Base-by-base conservation (phyloP, 2,113 vertebrate species). In the Nerophis ophidion region DNA sequence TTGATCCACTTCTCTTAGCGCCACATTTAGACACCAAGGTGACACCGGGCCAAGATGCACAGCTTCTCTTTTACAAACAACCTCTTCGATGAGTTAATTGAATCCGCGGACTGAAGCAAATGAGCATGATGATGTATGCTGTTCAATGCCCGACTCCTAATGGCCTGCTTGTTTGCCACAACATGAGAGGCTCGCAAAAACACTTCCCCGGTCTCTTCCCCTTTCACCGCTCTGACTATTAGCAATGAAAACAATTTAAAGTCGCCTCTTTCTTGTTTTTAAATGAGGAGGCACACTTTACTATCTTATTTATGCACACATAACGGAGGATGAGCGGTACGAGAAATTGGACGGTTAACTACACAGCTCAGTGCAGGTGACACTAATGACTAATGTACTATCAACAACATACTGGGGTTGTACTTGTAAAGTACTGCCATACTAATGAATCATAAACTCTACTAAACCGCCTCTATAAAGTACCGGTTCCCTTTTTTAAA, bases 41-140 rank as follows among this genome's bases (percentile, higher is more conserved):
- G 84, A 85, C 79, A 81, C 68, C 9, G 65, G 63, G 68, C 74
- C 76, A 76, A 66, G 71, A 77, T 34, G 57, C 61, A 72, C 68
- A 72, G 40, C 69, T 60, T 65, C 58, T 84, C 48, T 7, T 75
- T 69, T 77, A 63, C 74, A 83, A 87, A 87, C 79, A 70, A 84
- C 79, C 81, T 80, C 76, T 80, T 63, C 70, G 80, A 88, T 77
- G 71, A 83, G 71, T 80, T 89, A 72, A 88, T 88, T 84, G 76
- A 84, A 86, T 86, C 81, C 81, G 74, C 60, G 79, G 65, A 79
- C 81, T 76, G 7, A 84, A 86, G 81, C 81, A 84, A 84, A 85
- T 84, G 81, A 85, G 75, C 57, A 52, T 65, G 62, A 12, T 70
- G 74, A 81, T 66, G 79, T 73, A 77, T 86, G 75, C 34, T 78